Percentiles rank a stretch among this genome's conserved stretches.
phyloP scores from a whole-genome alignment of 2,113 vertebrate species.

The Chaetura pelagica region DNA sequence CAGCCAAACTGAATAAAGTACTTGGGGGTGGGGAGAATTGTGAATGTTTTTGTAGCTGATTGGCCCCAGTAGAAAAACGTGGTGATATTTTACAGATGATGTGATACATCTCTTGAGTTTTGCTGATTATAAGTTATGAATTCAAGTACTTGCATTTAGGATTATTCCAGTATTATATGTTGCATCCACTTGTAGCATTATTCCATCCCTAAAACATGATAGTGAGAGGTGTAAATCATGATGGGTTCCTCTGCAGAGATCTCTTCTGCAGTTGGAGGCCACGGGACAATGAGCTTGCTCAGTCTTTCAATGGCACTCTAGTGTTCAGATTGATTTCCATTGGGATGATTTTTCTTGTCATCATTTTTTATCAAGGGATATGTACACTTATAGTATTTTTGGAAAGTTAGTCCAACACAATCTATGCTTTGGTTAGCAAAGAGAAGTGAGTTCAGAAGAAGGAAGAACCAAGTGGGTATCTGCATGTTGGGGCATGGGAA shows the following conservation, averaged over 20 bases:
- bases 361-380: background rate
- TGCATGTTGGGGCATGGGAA: background rate
- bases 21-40: too few species aligned
- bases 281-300: background rate
- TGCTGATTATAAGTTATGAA: background rate
- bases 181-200: background rate
- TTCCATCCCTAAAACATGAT: background rate
- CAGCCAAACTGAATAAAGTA: background rate
- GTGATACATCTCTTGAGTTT: background rate
- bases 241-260: background rate
- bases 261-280: background rate
- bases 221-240: fast-evolving
- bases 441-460: background rate
- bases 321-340: background rate
- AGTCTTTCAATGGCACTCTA: background rate
- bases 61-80: background rate
- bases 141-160: background rate
- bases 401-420: background rate
- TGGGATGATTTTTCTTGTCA: background rate
- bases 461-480: background rate
- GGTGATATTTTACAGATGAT: background rate
- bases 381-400: background rate
- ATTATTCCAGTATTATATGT: background rate
- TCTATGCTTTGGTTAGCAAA: background rate
- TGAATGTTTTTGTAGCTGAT: background rate